Base-by-base conservation (phyloP, 2,113 vertebrate genomes). In the Columba janthina region DNA sequence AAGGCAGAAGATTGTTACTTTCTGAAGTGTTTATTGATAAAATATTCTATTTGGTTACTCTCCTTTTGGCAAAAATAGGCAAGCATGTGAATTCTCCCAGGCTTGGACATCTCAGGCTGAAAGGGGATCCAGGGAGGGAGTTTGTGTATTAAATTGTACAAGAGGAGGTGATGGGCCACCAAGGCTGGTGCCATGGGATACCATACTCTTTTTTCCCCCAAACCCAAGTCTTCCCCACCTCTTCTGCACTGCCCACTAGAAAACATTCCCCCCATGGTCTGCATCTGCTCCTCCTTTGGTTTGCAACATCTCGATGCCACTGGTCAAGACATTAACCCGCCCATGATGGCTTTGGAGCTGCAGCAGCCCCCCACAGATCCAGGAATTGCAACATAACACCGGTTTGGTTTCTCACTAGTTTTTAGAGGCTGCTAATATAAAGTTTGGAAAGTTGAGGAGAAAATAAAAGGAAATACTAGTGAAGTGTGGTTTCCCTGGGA, bases 381-480 rank as follows among this genome's bases (percentile, higher is more conserved):
- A 6, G 9, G 28, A 77, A 24, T 1, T 28, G 8, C 26, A 51
- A 9, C 0, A 0, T 19, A 12, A 24, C 38, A 31, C 24, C 44
- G 5, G 8, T 40, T 92, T 20, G 0, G 4, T 38, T 83, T 36
- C 32, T 73, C 34, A 21, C 32, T 32, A 4, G 22, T 12, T 85
- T 71, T 65, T 57, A 61, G 21, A 44, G 31, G 32, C 5, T 73
- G 31, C 18, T 80, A 50, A 11, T 11, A 8, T 12, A 85, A 76
- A 50, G 1, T 65, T 48, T 51, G 29, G 40, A 38, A 76, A 48
- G n/a, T 25, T 31, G 16, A 76, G 24, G 12, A 73, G 58, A 83
- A 92, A 86, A 48, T 5, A 40, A 51, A 85, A 86, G 34, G 31
- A 83, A 85, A 34, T 82, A 34, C 51, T 34, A 48, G 22, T 15